Evolutionary conservation across 2,888 invertebrate species (phyloP), one percentile per base, ranked within the genome.

Genomic region (Enchytraeus crypticus): DNA sequence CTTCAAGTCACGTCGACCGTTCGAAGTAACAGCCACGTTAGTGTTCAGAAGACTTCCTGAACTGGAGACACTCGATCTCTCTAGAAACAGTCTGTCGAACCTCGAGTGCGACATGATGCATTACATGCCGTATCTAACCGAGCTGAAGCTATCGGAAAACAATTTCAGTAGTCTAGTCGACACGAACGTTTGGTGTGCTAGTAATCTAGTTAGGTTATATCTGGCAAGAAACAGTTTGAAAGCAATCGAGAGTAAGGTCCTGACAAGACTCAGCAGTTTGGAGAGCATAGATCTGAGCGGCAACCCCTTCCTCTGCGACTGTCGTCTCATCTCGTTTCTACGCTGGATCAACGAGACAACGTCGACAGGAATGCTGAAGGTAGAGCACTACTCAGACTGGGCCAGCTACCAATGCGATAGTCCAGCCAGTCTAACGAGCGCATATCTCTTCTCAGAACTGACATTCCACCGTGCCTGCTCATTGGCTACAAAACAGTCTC

Each of bases 291-390:
- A 69, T 56, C 53, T 69, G 23, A 61, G 63, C 45, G 54, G 51
- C 29, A 69, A 69, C 57, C 68, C 68, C 1, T 69, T 59, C 63
- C 46, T 59, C 33, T 69, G 69, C 45, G 43, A 60, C 38, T 69
- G 69, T 34, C 46, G 33, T 5, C 51, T 69, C 8, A 45, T 61
- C 0, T 62, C 63, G 2, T 69, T 66, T 56, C 58, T 66, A 11
- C 57, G 60, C 33, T 69, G 69, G 69, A 59, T 65, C 26, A 69
- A 69, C 57, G 26, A 57, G 5, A 51, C 56, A 5, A 69, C 64
- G 5, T 34, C 51, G 26, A 64, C 66, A 18, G 59, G 51, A 3
- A 60, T 66, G 1, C 34, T 66, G 21, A 62, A 53, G 30, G 55
- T 58, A 27, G 47, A n/a, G 2, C 11, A 23, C 5, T 47, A 18